Conservation (phyloP, 2,888 invertebrate genomes). For the Phytoseiulus persimilis region DNA sequence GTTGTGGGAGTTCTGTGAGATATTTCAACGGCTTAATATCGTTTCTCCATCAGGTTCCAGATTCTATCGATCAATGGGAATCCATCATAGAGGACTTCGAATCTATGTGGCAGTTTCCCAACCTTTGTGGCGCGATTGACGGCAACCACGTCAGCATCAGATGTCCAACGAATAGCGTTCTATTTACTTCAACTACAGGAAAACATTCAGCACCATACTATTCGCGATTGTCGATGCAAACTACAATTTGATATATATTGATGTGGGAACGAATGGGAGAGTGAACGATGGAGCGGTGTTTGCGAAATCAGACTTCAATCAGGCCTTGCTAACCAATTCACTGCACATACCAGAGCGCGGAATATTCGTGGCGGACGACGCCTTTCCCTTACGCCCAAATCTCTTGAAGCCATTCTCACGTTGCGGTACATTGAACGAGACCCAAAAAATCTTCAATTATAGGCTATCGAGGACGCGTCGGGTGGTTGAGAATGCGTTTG, state of each 20-base stretch:
- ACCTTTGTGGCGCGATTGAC: too few relatives aligned
- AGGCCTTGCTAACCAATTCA: constrained; percentile 26
- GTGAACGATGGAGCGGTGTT: constrained; percentile 40
- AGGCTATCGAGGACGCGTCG: constrained; percentile 43
- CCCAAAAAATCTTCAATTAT: constrained; percentile 44
- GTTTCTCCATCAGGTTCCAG: too few relatives aligned
- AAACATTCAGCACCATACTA: too few relatives aligned
- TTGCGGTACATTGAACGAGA: neutral
- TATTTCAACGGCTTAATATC: too few relatives aligned
- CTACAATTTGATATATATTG: too few relatives aligned
- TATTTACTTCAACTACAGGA: neutral
- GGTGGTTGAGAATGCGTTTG: constrained; percentile 44
- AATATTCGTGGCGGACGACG: constrained; percentile 46
- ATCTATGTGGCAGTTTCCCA: too few relatives aligned
- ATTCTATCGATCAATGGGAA: too few relatives aligned
- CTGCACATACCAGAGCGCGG: constrained; percentile 42
- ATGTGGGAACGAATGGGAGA: too few relatives aligned
- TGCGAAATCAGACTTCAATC: constrained; percentile 12
- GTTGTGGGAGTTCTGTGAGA: too few relatives aligned
- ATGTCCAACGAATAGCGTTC: constrained; percentile 46
- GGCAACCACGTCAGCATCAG: constrained; percentile 42
- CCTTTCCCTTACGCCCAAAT: constrained; percentile 45
- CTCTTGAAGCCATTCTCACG: constrained; percentile 44
- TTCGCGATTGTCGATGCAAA: too few relatives aligned
- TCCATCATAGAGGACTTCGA: too few relatives aligned